A percentile compares a stretch with the other conserved stretches of the same genome.
phyloP scores from a whole-genome alignment of 2,888 invertebrate genomes.

The Ophraella communa region DNA sequence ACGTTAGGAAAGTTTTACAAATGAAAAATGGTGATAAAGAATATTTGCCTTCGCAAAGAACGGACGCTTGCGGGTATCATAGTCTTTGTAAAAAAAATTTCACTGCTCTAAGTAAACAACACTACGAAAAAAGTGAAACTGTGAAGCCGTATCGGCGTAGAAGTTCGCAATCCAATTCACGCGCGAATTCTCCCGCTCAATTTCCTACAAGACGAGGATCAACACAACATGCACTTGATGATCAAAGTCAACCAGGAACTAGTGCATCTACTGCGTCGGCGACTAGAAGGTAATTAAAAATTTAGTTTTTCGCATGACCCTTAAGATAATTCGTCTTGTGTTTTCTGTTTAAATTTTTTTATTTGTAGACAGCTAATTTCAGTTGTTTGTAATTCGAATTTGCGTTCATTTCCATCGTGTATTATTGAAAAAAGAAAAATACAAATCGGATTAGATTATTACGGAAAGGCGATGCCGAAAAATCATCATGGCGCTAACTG shows the following conservation, averaged over 20 bases:
- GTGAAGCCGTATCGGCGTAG: neutral
- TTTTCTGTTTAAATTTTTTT: neutral
- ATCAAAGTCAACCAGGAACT: neutral
- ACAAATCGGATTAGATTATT: neutral
- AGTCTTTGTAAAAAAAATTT: neutral
- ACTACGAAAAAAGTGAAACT: neutral
- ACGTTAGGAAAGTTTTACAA: neutral
- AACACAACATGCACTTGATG: slow-evolving; percentile 4
- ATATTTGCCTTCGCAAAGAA: slow-evolving; percentile 6
- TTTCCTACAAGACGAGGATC: neutral
- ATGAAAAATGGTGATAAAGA: no score
- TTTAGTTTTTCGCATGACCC: neutral
- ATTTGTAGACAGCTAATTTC: neutral
- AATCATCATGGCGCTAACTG: neutral
- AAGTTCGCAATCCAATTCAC: neutral
- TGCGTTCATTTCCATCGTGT: neutral
- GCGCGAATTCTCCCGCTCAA: no score
- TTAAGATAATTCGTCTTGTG: neutral
- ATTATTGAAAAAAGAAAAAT: neutral
- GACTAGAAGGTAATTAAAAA: neutral
- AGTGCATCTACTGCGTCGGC: neutral
- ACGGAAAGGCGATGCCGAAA: neutral
- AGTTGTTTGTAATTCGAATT: neutral
- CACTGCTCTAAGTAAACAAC: neutral
- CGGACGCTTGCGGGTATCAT: neutral